Percentiles rank a stretch among this genome's conserved stretches.
These are phyloP conservation scores for Drosophila suboccidentalis DNA, from an alignment of 2,888 invertebrate genomes.

Conservation along the genomic window DNA sequence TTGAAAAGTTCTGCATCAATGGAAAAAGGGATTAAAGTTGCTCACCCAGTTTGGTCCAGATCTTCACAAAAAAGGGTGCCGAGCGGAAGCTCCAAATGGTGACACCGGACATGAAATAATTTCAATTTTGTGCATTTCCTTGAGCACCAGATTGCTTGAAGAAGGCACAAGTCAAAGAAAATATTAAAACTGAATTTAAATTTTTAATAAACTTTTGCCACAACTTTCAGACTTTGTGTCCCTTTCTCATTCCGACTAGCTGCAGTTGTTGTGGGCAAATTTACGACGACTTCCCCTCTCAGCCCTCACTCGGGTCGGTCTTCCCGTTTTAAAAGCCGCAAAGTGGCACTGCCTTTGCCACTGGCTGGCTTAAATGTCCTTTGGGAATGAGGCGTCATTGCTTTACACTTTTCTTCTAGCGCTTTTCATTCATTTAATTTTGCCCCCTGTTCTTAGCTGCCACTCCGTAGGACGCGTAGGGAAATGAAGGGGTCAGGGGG, in stretches of 20 bases:
- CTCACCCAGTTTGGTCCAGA: background rate
- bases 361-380: conserved; percentile 55
- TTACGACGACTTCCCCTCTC: conserved; percentile 22
- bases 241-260: conserved; percentile 10
- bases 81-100: conserved; percentile 72
- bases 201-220: conserved; percentile 79
- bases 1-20: conserved; percentile 68
- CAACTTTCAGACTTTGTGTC: conserved; percentile 46
- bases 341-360: conserved; percentile 65
- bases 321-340: conserved; percentile 56
- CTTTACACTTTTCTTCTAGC: conserved; percentile 78
- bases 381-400: conserved; percentile 71
- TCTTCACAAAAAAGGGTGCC: conserved; percentile 46
- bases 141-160: conserved; percentile 56
- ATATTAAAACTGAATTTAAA: conserved; percentile 78
- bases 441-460: conserved; percentile 35
- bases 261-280: conserved; percentile 45
- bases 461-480: conserved; percentile 13
- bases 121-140: conserved; percentile 81
- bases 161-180: conserved; percentile 54
- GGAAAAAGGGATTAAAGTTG: conserved; percentile 58
- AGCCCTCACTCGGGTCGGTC: background rate
- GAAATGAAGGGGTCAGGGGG: background rate
- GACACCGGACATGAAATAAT: conserved; percentile 82
- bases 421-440: conserved; percentile 80